phyloP scores from a whole-genome alignment of 2,113 vertebrate species.

The Willisornis vidua region DNA sequence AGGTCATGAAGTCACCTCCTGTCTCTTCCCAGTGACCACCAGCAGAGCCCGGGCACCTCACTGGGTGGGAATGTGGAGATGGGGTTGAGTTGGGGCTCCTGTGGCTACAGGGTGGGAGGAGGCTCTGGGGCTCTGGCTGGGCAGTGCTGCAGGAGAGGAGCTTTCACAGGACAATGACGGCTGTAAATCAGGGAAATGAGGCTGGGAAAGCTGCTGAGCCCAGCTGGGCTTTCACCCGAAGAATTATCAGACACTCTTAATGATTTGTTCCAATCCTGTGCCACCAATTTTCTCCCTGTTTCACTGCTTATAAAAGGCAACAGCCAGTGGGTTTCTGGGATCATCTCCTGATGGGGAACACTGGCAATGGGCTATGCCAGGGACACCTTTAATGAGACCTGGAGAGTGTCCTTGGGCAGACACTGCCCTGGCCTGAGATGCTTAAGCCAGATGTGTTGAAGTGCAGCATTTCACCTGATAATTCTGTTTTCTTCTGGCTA shows the following conservation, averaged over 20 bases:
- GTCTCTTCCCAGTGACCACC: neutral
- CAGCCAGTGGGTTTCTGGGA: neutral
- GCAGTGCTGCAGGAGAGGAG: fast-evolving
- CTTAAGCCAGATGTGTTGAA: neutral
- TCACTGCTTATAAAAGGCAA: neutral
- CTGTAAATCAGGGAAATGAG: neutral
- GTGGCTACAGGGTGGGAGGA: neutral
- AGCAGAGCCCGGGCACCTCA: too few relatives aligned
- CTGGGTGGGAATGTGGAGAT: fast-evolving
- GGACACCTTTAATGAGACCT: neutral
- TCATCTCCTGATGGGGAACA: neutral
- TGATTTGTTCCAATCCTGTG: neutral
- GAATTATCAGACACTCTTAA: neutral
- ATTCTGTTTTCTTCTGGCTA: neutral
- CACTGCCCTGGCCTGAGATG: neutral
- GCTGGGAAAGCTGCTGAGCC: neutral
- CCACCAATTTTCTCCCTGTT: neutral
- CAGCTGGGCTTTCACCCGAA: neutral
- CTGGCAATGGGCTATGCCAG: neutral
- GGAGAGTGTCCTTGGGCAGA: neutral
- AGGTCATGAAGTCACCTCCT: fast-evolving
- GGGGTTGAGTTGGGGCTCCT: neutral
- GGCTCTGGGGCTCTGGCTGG: fast-evolving
- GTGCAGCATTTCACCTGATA: neutral
- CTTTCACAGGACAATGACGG: neutral